Base-by-base conservation (phyloP, 2,797 vertebrate genomes). In the Vespertilio murinus region DNA sequence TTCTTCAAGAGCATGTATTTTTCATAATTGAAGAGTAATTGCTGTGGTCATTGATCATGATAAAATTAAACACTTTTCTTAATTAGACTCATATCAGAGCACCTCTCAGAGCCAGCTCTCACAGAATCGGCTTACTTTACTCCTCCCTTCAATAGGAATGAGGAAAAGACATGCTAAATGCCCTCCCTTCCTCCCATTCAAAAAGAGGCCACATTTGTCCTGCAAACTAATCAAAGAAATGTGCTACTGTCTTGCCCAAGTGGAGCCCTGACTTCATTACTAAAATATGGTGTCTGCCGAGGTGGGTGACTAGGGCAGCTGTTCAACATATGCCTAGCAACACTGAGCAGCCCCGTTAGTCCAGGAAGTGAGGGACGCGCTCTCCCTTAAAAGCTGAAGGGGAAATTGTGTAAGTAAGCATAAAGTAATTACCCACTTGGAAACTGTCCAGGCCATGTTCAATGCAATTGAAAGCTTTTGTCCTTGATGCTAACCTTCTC, bases 381-480 rank as follows among this genome's bases (percentile, higher is more conserved):
- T 38, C 70, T 79, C 81, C 94, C 95, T 90, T 69, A 10, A 3
- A 95, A 93, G 93, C 87, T 93, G 95, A 95, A 90, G 94, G 91
- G 93, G 93, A 96, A 96, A 96, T 13, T 95, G 59, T 95, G 52
- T 93, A 96, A 95, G 96, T 94, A 95, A 96, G 91, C 94, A 95
- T 96, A 96, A 97, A 97, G 95, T 93, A 96, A 97, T 97, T 97
- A 97, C 93, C 93, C 74, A 85, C 92, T 94, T 97, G 97, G 97
- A 96, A 61, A 13, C 18, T 17, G 40, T 92, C 95, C 97, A 97
- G 74, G 90, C 87, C 91, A 54, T 92, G 90, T 96, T 96, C 96
- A 97, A 95, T 93, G 97, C 96, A 92, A 94, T 45, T 97, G 95
- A 96, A 96, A 96, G 96, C 95, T 86, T 89, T 67, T 97, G 95